A percentile compares a stretch with the other conserved stretches of the same genome.
Conservation (phyloP, 2,797 vertebrate species). For the Spea hammondii region DNA sequence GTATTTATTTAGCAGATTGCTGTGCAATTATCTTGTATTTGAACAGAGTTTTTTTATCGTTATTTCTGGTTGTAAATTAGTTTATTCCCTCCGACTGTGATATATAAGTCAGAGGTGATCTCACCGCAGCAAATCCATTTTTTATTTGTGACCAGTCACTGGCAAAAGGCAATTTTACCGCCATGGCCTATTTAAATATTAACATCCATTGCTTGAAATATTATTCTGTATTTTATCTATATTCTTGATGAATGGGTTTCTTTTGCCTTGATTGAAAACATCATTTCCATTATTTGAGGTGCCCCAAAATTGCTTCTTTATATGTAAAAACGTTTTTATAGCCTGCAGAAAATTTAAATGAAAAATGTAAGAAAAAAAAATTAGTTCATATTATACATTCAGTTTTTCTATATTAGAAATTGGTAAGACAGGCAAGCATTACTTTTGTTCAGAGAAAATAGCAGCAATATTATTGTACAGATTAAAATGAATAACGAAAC, state of each 20-base stretch:
- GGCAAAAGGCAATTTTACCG: conserved; percentile 6
- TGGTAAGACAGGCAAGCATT: not conserved
- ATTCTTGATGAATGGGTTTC: conserved; percentile 19
- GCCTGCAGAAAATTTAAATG: conserved; percentile 3
- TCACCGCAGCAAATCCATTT: conserved; percentile 5
- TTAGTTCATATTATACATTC: not conserved
- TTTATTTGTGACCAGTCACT: conserved; percentile 7
- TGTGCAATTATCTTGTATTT: too few species aligned
- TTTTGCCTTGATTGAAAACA: conserved; percentile 4
- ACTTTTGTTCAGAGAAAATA: not conserved
- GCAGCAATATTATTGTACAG: not conserved
- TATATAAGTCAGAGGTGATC: not conserved
- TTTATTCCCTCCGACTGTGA: too few species aligned
- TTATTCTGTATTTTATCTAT: conserved; percentile 15
- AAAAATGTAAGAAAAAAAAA: conserved; percentile 5
- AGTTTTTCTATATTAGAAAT: not conserved
- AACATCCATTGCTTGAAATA: conserved; percentile 2
- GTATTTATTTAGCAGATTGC: too few species aligned
- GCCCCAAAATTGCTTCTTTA: conserved; percentile 12
- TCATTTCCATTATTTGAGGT: conserved; percentile 12
- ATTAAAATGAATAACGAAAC: not conserved
- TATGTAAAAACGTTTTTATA: not conserved
- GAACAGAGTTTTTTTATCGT: too few species aligned
- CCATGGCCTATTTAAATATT: conserved; percentile 8
- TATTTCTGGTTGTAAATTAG: too few species aligned